Conservation (phyloP, 2,797 vertebrate species). For the Ptychobarbus kaznakovi region DNA sequence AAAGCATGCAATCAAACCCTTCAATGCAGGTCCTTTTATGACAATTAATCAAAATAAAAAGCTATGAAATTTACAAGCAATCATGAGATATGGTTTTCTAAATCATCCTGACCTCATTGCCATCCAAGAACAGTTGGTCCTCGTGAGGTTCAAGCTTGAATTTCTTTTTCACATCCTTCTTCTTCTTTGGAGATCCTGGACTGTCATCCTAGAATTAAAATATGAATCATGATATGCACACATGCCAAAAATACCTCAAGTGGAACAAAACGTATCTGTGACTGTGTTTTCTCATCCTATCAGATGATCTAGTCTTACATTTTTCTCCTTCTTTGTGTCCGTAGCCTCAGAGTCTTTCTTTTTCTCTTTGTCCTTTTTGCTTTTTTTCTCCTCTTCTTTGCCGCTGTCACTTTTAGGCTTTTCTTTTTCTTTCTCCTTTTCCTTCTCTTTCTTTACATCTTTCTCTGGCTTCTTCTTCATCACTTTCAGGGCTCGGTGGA, state of each 20-base stretch:
- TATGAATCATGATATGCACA: conserved; percentile 9
- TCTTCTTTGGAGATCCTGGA: conserved; percentile 95
- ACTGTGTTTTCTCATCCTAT: not conserved
- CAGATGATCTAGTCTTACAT: conserved; percentile 64
- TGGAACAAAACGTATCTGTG: too few relatives aligned
- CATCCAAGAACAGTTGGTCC: conserved; percentile 95
- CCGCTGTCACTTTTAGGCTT: conserved; percentile 78
- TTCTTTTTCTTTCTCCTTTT: conserved; percentile 86
- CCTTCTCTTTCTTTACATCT: conserved; percentile 86
- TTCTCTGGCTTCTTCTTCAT: conserved; percentile 99
- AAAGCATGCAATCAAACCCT: not conserved
- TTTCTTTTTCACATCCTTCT: conserved; percentile 97
- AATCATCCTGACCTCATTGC: conserved; percentile 86
- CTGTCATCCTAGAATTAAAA: conserved; percentile 85
- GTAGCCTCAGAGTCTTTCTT: conserved; percentile 84
- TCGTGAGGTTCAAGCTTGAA: conserved; percentile 98
- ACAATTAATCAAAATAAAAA: not conserved
- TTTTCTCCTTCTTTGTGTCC: conserved; percentile 91
- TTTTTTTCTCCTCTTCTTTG: conserved; percentile 80
- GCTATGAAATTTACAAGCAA: not conserved
- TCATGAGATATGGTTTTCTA: not conserved
- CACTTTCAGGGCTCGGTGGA: conserved; percentile 95
- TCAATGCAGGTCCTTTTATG: not conserved
- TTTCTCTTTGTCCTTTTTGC: conserved; percentile 88
- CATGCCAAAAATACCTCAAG: not conserved